A percentile compares a stretch with the other conserved stretches of the same genome.
phyloP scores from a whole-genome alignment of 2,888 invertebrate genomes.

The Ormyrus nitidulus region DNA sequence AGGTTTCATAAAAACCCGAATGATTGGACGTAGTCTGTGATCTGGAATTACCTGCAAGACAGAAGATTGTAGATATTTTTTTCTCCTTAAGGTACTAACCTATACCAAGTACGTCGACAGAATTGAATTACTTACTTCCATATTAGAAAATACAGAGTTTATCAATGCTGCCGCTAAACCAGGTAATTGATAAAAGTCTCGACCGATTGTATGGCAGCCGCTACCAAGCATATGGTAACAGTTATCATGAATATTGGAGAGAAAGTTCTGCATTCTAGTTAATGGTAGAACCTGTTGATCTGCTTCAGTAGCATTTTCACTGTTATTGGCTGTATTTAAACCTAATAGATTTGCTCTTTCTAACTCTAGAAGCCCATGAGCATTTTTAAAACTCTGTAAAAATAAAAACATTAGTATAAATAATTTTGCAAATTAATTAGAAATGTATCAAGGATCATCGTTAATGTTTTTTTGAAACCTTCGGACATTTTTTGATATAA shows the following conservation, averaged over 20 bases:
- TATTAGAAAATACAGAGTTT: slow-evolving; percentile 83
- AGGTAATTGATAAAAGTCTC: slow-evolving; percentile 88
- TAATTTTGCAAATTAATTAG: too few relatives aligned
- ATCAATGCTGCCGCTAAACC: slow-evolving; percentile 86
- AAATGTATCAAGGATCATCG: too few relatives aligned
- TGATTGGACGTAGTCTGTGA: slow-evolving; percentile 88
- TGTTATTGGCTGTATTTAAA: slow-evolving; percentile 70
- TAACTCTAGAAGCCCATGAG: slow-evolving; percentile 84
- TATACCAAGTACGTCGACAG: too few relatives aligned
- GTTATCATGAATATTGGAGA: slow-evolving; percentile 87
- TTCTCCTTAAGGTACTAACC: too few relatives aligned
- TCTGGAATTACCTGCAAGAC: slow-evolving; percentile 84
- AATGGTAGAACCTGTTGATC: slow-evolving; percentile 78
- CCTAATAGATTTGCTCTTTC: slow-evolving; percentile 88
- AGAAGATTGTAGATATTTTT: slow-evolving; percentile 1
- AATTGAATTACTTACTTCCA: slow-evolving; percentile 76
- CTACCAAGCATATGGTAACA: slow-evolving; percentile 87
- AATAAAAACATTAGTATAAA: too few relatives aligned
- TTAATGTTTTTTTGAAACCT: too few relatives aligned
- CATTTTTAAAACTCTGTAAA: slow-evolving; percentile 80
- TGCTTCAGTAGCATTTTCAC: slow-evolving; percentile 71
- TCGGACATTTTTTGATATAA: neutral
- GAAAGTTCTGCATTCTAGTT: slow-evolving; percentile 90
- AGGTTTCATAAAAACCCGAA: slow-evolving; percentile 90
- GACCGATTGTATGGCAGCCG: slow-evolving; percentile 81